These are phyloP conservation scores for Archips xylosteana DNA, from an alignment of 2,888 invertebrate species.

Conservation along the genomic window DNA sequence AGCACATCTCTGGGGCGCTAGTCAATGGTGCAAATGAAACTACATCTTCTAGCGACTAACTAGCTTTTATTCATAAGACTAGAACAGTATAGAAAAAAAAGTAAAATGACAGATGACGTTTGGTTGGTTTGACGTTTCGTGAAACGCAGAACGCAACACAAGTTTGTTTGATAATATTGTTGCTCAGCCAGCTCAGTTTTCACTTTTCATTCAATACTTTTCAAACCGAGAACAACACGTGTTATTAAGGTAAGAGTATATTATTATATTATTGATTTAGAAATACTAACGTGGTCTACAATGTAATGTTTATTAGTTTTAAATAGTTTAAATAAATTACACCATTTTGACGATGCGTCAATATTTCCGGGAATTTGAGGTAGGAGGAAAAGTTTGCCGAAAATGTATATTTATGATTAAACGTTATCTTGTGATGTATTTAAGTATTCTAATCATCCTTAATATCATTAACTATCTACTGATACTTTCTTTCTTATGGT, in stretches of 20 bases:
- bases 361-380: neutral
- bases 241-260: too few species aligned
- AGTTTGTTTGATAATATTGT: too few species aligned
- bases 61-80: neutral
- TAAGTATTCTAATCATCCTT: neutral
- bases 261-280: too few species aligned
- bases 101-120: neutral
- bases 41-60: neutral
- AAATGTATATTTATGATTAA: neutral
- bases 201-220: too few species aligned
- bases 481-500: neutral
- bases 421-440: neutral
- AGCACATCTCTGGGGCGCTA: too few species aligned
- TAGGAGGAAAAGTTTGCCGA: neutral
- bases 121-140: neutral
- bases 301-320: too few species aligned
- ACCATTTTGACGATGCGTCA: neutral
- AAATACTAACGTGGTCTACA: too few species aligned
- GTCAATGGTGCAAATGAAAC: too few species aligned
- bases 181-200: too few species aligned
- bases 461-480: neutral
- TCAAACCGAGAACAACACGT: too few species aligned
- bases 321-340: too few species aligned
- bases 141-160: too few species aligned
- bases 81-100: neutral